Conservation (phyloP, 2,113 vertebrate genomes). For the Numenius arquata region DNA sequence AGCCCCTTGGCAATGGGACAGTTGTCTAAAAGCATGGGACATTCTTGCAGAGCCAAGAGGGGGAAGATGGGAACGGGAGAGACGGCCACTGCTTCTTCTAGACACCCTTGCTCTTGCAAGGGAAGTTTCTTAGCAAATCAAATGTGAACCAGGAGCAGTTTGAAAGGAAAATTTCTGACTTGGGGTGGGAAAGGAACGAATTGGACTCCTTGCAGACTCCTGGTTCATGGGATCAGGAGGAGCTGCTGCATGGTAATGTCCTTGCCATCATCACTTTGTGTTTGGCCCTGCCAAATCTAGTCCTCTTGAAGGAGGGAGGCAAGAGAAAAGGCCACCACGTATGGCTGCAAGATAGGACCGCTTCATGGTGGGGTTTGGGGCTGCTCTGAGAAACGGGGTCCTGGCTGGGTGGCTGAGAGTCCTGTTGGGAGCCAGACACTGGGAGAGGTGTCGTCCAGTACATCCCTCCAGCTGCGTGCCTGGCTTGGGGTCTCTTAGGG, state of each 20-base stretch:
- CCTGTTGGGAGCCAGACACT: not conserved
- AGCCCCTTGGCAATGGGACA: not conserved
- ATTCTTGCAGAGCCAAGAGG: not conserved
- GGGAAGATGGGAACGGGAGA: not conserved
- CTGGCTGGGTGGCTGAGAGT: not conserved
- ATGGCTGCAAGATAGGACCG: not conserved
- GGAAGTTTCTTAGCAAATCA: not conserved
- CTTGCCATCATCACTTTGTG: not conserved
- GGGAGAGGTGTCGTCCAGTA: not conserved
- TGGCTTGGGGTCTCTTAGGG: not conserved
- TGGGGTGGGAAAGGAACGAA: not conserved
- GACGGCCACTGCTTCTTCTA: not conserved
- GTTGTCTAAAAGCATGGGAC: not conserved
- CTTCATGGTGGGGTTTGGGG: not conserved
- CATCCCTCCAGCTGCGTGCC: not conserved
- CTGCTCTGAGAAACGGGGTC: not conserved
- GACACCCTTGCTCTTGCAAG: not conserved
- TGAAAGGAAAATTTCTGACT: not conserved
- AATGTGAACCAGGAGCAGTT: not conserved
- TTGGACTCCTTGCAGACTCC: too few relatives aligned
- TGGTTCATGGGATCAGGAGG: accelerated
- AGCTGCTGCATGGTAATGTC: accelerated
- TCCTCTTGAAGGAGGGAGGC: not conserved
- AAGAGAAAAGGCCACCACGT: not conserved
- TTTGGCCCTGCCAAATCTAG: accelerated